Base-by-base conservation (phyloP, 2,113 vertebrate species). In the Clinocottus analis region DNA sequence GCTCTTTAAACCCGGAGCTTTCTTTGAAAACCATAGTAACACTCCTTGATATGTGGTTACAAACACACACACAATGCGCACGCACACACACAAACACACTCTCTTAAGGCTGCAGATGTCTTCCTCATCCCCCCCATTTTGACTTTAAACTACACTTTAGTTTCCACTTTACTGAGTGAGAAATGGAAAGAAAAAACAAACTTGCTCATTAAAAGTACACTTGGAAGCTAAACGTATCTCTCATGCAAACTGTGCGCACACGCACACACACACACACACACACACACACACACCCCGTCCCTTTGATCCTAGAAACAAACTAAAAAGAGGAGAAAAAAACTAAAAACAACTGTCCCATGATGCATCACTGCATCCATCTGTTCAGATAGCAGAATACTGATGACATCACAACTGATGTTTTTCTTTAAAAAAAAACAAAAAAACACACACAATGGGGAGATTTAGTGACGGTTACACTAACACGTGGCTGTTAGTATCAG, bases 271-370 rank as follows among this genome's bases (percentile, higher is more conserved):
- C 75, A 49, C 21, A 58, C 45, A 66, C 49, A 58, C 47, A 45
- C 56, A 55, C 33, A 66, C 53, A 2, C 31, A 60, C 70, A 63
- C 27, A 51, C 73, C 29, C 63, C 75, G 82, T 90, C 90, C 92
- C 89, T 93, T 92, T 93, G 78, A 85, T 78, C 91, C 89, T 84
- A 66, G n/a, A 75, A 79, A 84, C 59, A 76, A 84, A 70, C 23
- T 35, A 37, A 49, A 73, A 39, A 14, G 10, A 51, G 74, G 59
- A 13, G 3, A 3, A 51, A 19, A 35, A 43, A 85, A 39, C 33
- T 5, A 4, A 33, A 35, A 23, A 21, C n/a, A 72, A 21, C 19
- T 31, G 43, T 72, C 73, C 82, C 73, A 84, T n/a, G 27, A 84
- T 41, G 60, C 69, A 35, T 63, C 51, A 17, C 74, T 80, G 67